Percentiles rank a stretch among this genome's conserved stretches.
Conservation (phyloP, 2,888 invertebrate genomes). For the Chesias legatella region DNA sequence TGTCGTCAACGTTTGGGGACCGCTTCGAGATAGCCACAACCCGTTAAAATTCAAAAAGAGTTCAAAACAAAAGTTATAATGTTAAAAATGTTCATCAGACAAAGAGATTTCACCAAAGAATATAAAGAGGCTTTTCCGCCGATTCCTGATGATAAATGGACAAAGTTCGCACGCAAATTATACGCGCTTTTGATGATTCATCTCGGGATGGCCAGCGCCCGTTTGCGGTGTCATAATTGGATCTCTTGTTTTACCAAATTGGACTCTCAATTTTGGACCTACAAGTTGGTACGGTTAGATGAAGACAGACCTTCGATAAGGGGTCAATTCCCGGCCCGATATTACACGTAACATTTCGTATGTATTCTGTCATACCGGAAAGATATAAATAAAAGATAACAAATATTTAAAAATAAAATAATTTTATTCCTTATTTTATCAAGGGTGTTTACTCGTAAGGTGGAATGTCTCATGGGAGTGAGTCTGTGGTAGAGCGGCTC, state of each 20-base stretch:
- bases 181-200: slow-evolving; percentile 27
- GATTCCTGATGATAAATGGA: slow-evolving; percentile 28
- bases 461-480: no score
- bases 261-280: neutral
- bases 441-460: no score
- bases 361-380: no score
- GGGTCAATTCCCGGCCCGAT: no score
- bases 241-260: neutral
- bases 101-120: slow-evolving; percentile 25
- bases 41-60: slow-evolving; percentile 12
- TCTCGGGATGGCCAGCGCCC: slow-evolving; percentile 12
- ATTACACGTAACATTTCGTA: no score
- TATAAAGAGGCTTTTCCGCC: slow-evolving; percentile 22
- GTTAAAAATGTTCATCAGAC: slow-evolving; percentile 24
- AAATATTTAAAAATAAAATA: no score
- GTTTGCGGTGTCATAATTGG: slow-evolving; percentile 11
- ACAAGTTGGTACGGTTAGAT: no score
- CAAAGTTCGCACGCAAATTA: slow-evolving; percentile 30
- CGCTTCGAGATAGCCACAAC: no score
- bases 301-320: neutral
- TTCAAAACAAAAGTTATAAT: slow-evolving; percentile 17
- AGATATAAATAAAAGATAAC: no score
- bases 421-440: no score
- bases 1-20: no score
- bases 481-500: no score